Percentiles rank a stretch among this genome's conserved stretches.
Evolutionary conservation across 2,113 vertebrate species (phyloP).

Genomic region (Colossoma macropomum): DNA sequence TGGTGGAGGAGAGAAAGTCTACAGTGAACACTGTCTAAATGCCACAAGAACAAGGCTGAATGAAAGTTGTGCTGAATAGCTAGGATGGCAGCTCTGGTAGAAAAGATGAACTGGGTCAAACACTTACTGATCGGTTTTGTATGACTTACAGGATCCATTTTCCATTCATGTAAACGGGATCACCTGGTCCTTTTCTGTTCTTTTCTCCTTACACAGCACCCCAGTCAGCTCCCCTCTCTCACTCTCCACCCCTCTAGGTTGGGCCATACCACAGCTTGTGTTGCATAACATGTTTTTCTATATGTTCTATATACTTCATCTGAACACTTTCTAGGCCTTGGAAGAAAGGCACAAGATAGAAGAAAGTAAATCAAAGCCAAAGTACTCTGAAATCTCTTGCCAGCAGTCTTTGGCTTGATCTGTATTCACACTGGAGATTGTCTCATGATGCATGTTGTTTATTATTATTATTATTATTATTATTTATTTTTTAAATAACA

Average conservation of each 20-base stretch:
- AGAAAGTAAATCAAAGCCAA: background rate
- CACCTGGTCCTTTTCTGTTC: background rate
- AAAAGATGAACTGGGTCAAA: too few species aligned
- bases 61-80: background rate
- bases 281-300: constrained; percentile 35
- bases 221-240: background rate
- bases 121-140: too few species aligned
- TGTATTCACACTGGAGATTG: background rate
- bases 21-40: background rate
- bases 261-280: constrained; percentile 1
- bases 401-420: background rate
- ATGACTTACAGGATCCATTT: too few species aligned
- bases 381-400: background rate
- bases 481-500: background rate
- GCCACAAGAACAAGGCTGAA: background rate
- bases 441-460: background rate
- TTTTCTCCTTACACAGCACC: background rate
- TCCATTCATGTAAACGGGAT: too few species aligned
- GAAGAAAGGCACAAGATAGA: background rate
- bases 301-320: background rate
- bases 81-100: background rate
- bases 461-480: too few species aligned
- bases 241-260: background rate
- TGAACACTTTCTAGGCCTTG: background rate
- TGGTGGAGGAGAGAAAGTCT: background rate